phyloP scores from a whole-genome alignment of 2,797 vertebrate genomes.

The Epinephelus awoara region DNA sequence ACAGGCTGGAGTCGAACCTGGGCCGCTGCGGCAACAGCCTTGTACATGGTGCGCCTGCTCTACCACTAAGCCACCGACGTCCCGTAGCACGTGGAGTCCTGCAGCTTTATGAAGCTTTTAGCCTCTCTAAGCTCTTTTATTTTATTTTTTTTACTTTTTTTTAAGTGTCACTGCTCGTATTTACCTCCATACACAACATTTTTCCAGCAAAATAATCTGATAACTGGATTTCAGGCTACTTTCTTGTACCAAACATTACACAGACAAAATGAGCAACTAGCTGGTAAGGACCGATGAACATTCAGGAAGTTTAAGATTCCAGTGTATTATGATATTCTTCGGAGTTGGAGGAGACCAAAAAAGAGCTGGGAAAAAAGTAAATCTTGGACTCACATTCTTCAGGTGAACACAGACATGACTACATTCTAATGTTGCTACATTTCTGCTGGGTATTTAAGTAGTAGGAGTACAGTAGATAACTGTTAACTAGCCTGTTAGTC shows the following conservation, averaged over 20 bases:
- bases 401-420: neutral
- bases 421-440: neutral
- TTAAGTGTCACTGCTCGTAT: neutral
- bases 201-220: neutral
- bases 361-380: neutral
- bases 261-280: neutral
- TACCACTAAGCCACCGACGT: too few species aligned
- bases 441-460: neutral
- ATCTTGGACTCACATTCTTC: neutral
- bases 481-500: neutral
- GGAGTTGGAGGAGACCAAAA: neutral
- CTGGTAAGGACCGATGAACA: neutral
- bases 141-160: slow-evolving; percentile 1
- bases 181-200: neutral
- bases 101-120: neutral
- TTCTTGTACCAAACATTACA: neutral
- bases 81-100: too few species aligned
- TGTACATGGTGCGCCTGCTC: too few species aligned
- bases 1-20: too few species aligned
- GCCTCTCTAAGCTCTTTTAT: neutral
- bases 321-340: neutral
- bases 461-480: neutral
- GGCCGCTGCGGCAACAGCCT: too few species aligned
- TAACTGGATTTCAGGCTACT: neutral
- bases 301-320: neutral